Evolutionary conservation across 2,113 vertebrate genomes (phyloP).

Genomic region (Verasper variegatus): DNA sequence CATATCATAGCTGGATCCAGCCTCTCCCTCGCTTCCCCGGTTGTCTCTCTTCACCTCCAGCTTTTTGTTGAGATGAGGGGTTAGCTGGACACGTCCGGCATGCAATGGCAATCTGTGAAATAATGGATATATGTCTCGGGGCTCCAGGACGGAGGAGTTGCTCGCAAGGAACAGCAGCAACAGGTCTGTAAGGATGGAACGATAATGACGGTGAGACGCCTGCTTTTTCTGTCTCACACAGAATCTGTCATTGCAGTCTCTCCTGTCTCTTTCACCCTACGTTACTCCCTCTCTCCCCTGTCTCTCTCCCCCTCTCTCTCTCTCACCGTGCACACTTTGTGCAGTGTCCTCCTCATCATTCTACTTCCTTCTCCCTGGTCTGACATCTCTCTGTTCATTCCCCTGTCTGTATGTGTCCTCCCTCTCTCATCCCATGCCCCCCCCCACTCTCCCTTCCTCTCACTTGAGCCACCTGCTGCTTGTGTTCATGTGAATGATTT

Average conservation of each 20-base stretch:
- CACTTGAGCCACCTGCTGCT: conserved; percentile 74
- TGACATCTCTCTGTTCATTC: conserved; percentile 57
- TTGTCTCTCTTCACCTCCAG: conserved; percentile 31
- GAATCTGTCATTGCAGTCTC: conserved; percentile 67
- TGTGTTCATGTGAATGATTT: conserved; percentile 49
- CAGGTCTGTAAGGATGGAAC: conserved; percentile 77
- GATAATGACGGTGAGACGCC: conserved; percentile 77
- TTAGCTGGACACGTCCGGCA: conserved; percentile 48
- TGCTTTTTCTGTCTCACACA: conserved; percentile 44
- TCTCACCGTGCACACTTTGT: conserved; percentile 55
- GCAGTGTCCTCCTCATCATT: conserved; percentile 60
- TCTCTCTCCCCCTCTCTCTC: conserved; percentile 19
- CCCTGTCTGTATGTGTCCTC: conserved; percentile 32
- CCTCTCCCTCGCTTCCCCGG: conserved; percentile 16
- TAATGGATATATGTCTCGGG: conserved; percentile 47
- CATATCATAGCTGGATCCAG: conserved; percentile 51
- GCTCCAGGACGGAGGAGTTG: conserved; percentile 51
- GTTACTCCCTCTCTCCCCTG: conserved; percentile 43
- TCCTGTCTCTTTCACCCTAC: conserved; percentile 50
- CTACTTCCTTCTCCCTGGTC: conserved; percentile 40
- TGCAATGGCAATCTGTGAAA: conserved; percentile 51
- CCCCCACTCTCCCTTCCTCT: conserved; percentile 12
- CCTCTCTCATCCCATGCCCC: conserved; percentile 16
- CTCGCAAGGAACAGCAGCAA: conserved; percentile 72
- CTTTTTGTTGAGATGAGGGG: conserved; percentile 46